Base-by-base conservation (phyloP, 2,797 vertebrate genomes). In the Thripadectes ignobilis region DNA sequence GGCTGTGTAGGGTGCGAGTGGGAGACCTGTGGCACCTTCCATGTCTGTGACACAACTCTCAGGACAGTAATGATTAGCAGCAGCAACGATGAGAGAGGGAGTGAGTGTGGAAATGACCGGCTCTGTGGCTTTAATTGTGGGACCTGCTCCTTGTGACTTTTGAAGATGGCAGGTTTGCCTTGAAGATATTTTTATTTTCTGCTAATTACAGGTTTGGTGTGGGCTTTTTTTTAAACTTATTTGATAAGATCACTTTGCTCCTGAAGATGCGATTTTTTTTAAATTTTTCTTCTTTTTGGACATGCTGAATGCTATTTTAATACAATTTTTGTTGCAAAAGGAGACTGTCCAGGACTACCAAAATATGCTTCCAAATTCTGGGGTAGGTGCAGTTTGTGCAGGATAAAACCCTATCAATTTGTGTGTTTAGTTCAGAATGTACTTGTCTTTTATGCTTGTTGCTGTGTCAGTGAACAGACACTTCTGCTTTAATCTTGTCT, bases 101-200 rank as follows among this genome's bases (percentile, higher is more conserved):
- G 13, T 1, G 9, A 1, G 2, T n/a, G 15, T 46, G 54, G 66
- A 26, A 74, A 26, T 34, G 22, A 13, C 36, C 0, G 1, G 11
- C 46, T 54, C 62, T 14, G 19, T 21, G 54, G 34, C 41, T 34
- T 38, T 49, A 11, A 3, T 41, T 67, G 18, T 77, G 19, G 49
- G 61, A n/a, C 10, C 55, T 52, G 32, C 73, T 18, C 12, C 34
- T 69, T 39, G 8, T 57, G 76, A 52, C 68, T 73, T 92, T 18
- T 57, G 54, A 61, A 59, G 67, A 68, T 2, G 20, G 19, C 41
- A 49, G 2, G 48, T 65, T 76, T 63, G 54, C 32, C 21, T 48
- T 41, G 39, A 76, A 26, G 71, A 29, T 58, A 26, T 20, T 76
- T 69, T 85, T 52, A 5, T 54, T 78, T 90, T 49, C 30, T 80